Conservation (phyloP, 2,888 invertebrate species). For the Cephus runcator region DNA sequence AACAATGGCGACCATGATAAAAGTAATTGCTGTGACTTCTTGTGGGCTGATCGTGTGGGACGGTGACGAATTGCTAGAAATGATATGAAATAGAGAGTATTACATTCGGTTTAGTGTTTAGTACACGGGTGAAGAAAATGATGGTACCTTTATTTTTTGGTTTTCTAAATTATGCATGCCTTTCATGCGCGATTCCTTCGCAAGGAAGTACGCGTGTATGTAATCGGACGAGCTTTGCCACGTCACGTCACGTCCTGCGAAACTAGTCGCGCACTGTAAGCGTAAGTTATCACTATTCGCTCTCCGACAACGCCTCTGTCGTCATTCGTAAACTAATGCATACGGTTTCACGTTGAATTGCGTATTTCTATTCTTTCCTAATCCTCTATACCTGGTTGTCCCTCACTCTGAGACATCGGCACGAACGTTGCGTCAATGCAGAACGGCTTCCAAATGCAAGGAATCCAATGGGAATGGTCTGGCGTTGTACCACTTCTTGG, state of each 20-base stretch:
- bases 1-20: not conserved
- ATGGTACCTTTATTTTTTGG: not conserved
- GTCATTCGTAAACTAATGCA: not conserved
- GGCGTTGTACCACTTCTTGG: not conserved
- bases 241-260: not conserved
- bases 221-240: not conserved
- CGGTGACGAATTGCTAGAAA: not conserved
- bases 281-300: not conserved
- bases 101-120: not conserved
- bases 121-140: not conserved
- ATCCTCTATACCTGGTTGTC: not conserved
- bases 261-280: not conserved
- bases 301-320: not conserved
- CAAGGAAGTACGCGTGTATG: not conserved
- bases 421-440: not conserved
- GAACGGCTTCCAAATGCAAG: not conserved
- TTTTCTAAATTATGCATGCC: not conserved
- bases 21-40: not conserved
- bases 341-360: not conserved
- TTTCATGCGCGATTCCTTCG: not conserved
- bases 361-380: not conserved
- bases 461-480: no score
- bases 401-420: not conserved
- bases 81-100: not conserved
- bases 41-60: not conserved